A percentile compares a stretch with the other conserved stretches of the same genome.
phyloP scores from a whole-genome alignment of 2,797 vertebrate genomes.

The Glossophaga mutica region DNA sequence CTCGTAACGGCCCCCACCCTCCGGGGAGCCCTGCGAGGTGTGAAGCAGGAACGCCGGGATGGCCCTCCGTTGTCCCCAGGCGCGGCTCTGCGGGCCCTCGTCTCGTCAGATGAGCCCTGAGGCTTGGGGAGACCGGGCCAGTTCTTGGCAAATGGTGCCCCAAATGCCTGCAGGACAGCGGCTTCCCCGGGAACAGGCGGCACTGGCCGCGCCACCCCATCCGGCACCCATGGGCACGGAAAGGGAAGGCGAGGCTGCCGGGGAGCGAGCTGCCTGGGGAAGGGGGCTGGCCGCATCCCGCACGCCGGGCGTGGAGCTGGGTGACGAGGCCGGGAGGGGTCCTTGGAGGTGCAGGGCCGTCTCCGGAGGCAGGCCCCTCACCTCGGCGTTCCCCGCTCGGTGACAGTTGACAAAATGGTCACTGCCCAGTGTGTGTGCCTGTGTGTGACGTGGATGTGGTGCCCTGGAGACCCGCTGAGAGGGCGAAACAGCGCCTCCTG shows the following conservation, averaged over 20 bases:
- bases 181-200: background rate
- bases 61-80: accelerated
- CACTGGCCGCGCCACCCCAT: background rate
- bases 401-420: accelerated
- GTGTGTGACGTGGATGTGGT: background rate
- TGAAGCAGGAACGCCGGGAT: accelerated
- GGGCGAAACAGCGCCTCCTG: accelerated
- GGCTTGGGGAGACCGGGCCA: background rate
- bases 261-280: background rate
- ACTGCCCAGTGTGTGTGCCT: background rate
- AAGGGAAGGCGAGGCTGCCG: background rate
- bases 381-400: background rate
- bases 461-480: background rate
- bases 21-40: background rate
- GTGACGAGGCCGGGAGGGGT: accelerated
- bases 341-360: accelerated
- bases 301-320: accelerated
- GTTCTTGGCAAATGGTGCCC: background rate
- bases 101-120: background rate
- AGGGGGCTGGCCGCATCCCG: accelerated
- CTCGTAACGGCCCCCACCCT: accelerated
- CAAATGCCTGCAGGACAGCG: background rate
- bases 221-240: background rate
- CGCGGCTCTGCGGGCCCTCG: accelerated
- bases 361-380: background rate